Evolutionary conservation across 1,140 invertebrate genomes (phyloP).

Genomic region (Belonocnema kinseyi): DNA sequence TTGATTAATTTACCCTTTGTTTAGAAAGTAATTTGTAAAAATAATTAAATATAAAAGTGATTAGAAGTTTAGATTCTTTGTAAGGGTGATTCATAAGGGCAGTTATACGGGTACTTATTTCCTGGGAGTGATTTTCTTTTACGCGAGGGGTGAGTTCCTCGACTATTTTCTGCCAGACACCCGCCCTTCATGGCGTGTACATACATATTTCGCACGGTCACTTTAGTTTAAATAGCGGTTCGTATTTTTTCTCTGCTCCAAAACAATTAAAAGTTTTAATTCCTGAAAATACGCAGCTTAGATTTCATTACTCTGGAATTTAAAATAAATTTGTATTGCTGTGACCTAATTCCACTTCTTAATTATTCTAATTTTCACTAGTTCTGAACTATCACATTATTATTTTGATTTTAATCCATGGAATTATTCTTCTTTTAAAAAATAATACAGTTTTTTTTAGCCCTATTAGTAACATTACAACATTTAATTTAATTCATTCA

Average conservation of each 20-base stretch:
- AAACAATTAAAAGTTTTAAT: slow-evolving; percentile 12
- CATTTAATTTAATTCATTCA: no score
- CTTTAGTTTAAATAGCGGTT: not conserved
- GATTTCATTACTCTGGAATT: not conserved
- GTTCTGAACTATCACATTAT: no score
- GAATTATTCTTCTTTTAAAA: no score
- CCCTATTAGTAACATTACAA: no score
- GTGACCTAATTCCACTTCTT: not conserved
- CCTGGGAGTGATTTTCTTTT: not conserved
- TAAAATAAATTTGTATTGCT: not conserved
- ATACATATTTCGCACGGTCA: not conserved
- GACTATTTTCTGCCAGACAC: not conserved
- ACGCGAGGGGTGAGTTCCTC: not conserved
- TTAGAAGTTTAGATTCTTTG: not conserved
- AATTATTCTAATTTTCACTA: not conserved
- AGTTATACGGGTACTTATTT: not conserved
- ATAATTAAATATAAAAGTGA: not conserved
- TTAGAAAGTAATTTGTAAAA: not conserved
- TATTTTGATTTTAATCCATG: no score
- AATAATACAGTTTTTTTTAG: no score
- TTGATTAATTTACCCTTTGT: no score
- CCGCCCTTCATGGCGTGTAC: not conserved
- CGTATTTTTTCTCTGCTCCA: not conserved
- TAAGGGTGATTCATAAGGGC: not conserved
- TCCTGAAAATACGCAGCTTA: not conserved